Base-by-base conservation (phyloP, 1,140 invertebrate genomes). In the Cheumatopsyche charites region DNA sequence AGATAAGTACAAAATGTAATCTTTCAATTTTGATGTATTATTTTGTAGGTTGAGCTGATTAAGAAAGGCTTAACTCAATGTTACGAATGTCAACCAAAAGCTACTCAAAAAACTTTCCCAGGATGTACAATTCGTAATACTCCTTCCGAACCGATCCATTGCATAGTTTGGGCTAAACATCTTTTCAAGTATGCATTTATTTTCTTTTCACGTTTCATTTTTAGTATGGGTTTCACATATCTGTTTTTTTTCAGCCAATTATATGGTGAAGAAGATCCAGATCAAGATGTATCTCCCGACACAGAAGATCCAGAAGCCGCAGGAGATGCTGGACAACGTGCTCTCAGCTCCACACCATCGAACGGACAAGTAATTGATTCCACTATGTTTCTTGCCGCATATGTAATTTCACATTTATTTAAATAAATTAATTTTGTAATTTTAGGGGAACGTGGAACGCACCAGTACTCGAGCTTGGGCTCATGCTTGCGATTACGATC, bases 151-250 rank as follows among this genome's bases (percentile, higher is more conserved):
- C 94, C 96, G 0, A 98, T 99, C 77, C 98, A 99, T 83, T 99
- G 98, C 80, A 97, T 99, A 78, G 96, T 99, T 1, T 99, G 98
- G 98, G 93, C 96, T 0, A 99, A 99, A 82, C 96, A 98, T 88
- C 87, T 99, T 13, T 99, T 99, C 81, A 99, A 98, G 93, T 95
- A 86, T 88, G 89, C 77, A 76, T 17, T 76, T 47, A 49, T 68
- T 26, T 36, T 36, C 3, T 36, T 36, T 36, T 36, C 29, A 9
- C 29, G 29, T 67, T 78, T 7, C 21, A n/a, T 25, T 25, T 58
- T 26, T 23, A 1, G 21, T 55, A 55, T 55, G 6, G 1, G 15
- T 11, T 4, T 7, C 45, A 15, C 15, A 49, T 15, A 19, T 52
- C 15, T 26, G 3, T 21, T 21, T 55, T 19, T 21, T 82, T 85